phyloP scores from a whole-genome alignment of 2,888 invertebrate species.

The Callyntrura guangdongensis region DNA sequence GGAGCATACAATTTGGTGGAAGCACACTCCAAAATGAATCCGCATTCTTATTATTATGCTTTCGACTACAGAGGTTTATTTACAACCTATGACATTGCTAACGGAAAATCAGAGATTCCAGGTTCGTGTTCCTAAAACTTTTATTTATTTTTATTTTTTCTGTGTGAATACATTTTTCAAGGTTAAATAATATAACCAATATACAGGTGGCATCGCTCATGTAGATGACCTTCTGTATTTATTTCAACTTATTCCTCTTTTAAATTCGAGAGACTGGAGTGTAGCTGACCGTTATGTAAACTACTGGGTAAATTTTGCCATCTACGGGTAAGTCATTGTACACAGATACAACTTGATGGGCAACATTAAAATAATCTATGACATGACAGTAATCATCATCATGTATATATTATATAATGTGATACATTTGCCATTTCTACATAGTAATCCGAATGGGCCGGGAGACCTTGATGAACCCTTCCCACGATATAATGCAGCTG shows the following conservation, averaged over 20 bases:
- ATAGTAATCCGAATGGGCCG: conserved; percentile 77
- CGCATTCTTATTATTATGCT: conserved; percentile 79
- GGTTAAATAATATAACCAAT: background rate
- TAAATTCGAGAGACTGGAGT: conserved; percentile 30
- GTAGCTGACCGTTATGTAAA: conserved; percentile 70
- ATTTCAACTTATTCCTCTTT: conserved; percentile 68
- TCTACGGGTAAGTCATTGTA: conserved; percentile 62
- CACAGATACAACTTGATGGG: no score
- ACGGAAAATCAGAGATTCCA: conserved; percentile 55
- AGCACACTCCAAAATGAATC: conserved; percentile 76
- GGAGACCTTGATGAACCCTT: conserved; percentile 67
- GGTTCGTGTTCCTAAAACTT: conserved; percentile 33
- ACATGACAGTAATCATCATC: background rate
- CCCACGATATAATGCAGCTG: conserved; percentile 58
- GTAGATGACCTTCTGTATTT: conserved; percentile 67
- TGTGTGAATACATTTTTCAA: background rate
- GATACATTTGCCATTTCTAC: background rate
- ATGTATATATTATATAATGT: background rate
- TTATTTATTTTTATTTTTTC: no score
- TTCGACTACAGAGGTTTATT: conserved; percentile 80
- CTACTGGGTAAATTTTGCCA: conserved; percentile 77
- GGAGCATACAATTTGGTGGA: conserved; percentile 78
- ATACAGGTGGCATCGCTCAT: conserved; percentile 64
- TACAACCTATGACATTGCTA: conserved; percentile 72
- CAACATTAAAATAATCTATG: background rate